Evolutionary conservation across 1,140 invertebrate species (phyloP).

Genomic region (Drosophila repletoides): DNA sequence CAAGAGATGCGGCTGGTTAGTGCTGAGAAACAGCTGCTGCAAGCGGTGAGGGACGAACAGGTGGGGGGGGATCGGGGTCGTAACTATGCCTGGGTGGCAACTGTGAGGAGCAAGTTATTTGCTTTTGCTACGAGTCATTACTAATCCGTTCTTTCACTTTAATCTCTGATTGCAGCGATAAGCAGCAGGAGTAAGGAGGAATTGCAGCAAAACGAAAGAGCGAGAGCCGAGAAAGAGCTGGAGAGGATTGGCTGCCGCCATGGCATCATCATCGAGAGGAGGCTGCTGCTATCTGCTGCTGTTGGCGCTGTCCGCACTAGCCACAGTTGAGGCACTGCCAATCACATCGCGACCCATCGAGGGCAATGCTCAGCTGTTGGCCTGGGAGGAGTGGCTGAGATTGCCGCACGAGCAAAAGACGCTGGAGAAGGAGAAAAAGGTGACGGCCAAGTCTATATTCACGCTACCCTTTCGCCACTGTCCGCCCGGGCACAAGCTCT

Average conservation of each 20-base stretch:
- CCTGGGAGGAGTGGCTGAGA: conserved; percentile 76
- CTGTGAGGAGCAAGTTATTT: too few relatives aligned
- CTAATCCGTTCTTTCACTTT: conserved; percentile 15
- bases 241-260: conserved; percentile 15
- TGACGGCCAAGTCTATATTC: conserved; percentile 80
- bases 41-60: background rate
- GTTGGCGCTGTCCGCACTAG: background rate
- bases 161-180: conserved; percentile 23
- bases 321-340: conserved; percentile 45
- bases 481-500: conserved; percentile 60
- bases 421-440: conserved; percentile 70
- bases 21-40: conserved; percentile 1
- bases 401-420: conserved; percentile 61
- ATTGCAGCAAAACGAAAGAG: too few relatives aligned
- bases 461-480: conserved; percentile 65
- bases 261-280: conserved; percentile 22
- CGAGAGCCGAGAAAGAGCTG: conserved; percentile 9
- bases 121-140: background rate
- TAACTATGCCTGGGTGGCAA: background rate
- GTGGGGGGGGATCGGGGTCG: background rate
- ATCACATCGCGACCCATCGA: conserved; percentile 80
- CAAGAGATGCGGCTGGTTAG: background rate
- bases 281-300: conserved; percentile 17
- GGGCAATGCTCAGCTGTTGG: conserved; percentile 72
- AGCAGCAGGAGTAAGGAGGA: background rate